Conservation (phyloP, 2,113 vertebrate genomes). For the Aegithalos caudatus region DNA sequence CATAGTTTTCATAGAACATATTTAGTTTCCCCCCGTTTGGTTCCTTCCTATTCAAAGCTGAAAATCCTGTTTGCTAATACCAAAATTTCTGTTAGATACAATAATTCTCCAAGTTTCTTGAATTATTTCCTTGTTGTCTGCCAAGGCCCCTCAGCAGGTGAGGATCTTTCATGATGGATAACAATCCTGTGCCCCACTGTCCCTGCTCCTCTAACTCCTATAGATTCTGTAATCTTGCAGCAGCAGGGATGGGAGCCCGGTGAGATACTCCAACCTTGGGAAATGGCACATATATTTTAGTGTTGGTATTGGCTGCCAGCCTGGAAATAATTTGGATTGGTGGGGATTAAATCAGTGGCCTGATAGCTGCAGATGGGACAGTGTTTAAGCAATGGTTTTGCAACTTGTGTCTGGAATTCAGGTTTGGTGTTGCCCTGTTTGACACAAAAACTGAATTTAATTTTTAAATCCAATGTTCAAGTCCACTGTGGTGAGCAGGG, state of each 20-base stretch:
- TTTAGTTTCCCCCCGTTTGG: not conserved
- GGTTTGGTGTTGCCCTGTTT: not conserved
- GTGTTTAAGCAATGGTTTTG: not conserved
- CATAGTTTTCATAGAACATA: not conserved
- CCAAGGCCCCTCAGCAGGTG: not conserved
- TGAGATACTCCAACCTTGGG: fast-evolving
- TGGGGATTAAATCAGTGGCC: not conserved
- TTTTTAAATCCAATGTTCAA: not conserved
- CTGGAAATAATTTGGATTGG: not conserved
- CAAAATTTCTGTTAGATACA: not conserved
- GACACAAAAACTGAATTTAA: not conserved
- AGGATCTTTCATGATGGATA: not conserved
- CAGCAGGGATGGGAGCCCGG: not conserved
- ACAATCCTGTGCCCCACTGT: not conserved
- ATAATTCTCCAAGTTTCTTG: not conserved
- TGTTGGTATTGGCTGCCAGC: not conserved
- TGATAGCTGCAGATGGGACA: not conserved
- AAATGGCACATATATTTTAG: not conserved
- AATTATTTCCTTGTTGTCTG: not conserved
- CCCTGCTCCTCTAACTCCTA: not conserved
- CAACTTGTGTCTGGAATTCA: not conserved
- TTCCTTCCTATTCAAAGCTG: not conserved
- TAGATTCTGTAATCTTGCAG: not conserved
- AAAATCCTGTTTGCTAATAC: not conserved
- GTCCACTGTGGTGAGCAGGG: not conserved